A percentile compares a stretch with the other conserved stretches of the same genome.
Conservation (phyloP, 2,888 invertebrate species). For the Galerucella pusilla region DNA sequence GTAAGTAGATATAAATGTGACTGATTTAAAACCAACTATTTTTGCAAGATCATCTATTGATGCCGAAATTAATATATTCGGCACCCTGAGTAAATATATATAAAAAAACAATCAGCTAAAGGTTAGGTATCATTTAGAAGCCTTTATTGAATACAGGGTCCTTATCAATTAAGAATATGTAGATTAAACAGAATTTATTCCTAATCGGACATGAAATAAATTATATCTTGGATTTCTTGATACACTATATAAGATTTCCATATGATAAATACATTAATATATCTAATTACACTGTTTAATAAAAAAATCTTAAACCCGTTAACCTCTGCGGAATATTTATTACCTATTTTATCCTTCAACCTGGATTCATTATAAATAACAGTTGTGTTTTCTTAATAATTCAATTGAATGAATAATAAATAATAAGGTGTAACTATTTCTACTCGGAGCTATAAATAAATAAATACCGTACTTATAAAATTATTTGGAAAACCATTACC, state of each 20-base stretch:
- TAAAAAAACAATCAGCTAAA: slow-evolving; percentile 60
- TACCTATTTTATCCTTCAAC: neutral
- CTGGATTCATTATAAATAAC: neutral
- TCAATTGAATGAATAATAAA: neutral
- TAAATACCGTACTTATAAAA: neutral
- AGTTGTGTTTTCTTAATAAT: slow-evolving; percentile 1
- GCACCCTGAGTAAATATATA: slow-evolving; percentile 54
- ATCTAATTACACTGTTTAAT: slow-evolving; percentile 43
- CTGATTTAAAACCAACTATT: slow-evolving; percentile 53
- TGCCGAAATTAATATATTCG: slow-evolving; percentile 48
- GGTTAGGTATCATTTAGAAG: slow-evolving; percentile 63
- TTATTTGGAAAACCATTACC: neutral
- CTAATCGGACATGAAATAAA: slow-evolving; percentile 53
- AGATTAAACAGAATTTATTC: slow-evolving; percentile 59
- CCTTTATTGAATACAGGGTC: slow-evolving; percentile 66
- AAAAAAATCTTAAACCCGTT: slow-evolving; percentile 5
- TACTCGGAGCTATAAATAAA: neutral
- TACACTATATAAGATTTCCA: slow-evolving; percentile 51
- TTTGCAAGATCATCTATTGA: slow-evolving; percentile 51
- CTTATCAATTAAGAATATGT: slow-evolving; percentile 64
- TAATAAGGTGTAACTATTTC: no score
- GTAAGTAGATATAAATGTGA: slow-evolving; percentile 53
- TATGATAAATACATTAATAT: slow-evolving; percentile 44
- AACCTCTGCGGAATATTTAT: neutral
- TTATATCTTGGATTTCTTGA: slow-evolving; percentile 61